Percentiles rank a stretch among this genome's conserved stretches.
phyloP scores from a whole-genome alignment of 1,140 invertebrate species.

The Panonychus citri region DNA sequence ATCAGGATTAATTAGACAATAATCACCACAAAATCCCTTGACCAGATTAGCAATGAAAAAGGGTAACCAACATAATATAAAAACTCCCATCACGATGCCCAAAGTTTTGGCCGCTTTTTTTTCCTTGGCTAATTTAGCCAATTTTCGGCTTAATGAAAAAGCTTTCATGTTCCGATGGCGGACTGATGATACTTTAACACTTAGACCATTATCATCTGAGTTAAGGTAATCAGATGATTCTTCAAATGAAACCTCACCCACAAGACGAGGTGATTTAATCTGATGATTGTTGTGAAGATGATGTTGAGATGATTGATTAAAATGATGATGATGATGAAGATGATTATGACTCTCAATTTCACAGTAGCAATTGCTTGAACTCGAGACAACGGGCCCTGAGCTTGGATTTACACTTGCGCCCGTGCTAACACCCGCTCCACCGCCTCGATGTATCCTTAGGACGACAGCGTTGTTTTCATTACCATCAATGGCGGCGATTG shows the following conservation, averaged over 20 bases:
- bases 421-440: background rate
- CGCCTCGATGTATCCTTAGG: slow-evolving; percentile 54
- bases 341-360: no score
- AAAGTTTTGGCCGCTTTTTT: slow-evolving; percentile 33
- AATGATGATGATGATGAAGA: background rate
- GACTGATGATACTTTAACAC: background rate
- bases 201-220: background rate
- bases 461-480: slow-evolving; percentile 24
- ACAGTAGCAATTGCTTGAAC: no score
- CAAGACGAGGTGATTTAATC: background rate
- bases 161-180: slow-evolving; percentile 25
- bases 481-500: slow-evolving; percentile 27
- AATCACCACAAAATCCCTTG: slow-evolving; percentile 47
- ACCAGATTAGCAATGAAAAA: slow-evolving; percentile 92
- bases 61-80: slow-evolving; percentile 84
- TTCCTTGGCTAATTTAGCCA: slow-evolving; percentile 46
- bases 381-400: no score
- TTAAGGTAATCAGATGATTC: background rate
- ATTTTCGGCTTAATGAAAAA: slow-evolving; percentile 49
- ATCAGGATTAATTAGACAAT: slow-evolving; percentile 61
- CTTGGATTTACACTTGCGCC: no score
- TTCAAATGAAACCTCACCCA: background rate
- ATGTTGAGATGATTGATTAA: background rate
- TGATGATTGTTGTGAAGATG: no score
- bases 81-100: slow-evolving; percentile 60